These are phyloP conservation scores for Nipponacmea schrenckii DNA, from an alignment of 2,888 invertebrate genomes.

Conservation along the genomic window DNA sequence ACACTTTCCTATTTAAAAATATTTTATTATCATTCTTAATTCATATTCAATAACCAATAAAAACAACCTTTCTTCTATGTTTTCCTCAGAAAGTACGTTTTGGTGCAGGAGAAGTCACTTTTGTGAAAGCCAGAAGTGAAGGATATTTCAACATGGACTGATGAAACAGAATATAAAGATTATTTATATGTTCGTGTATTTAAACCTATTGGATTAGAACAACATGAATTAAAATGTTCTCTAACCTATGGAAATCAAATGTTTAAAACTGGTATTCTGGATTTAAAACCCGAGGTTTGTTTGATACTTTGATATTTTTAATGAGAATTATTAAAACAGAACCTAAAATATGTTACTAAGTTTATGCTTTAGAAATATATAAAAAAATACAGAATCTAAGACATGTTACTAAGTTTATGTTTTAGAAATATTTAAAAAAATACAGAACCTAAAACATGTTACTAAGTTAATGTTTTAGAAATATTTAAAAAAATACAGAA, in stretches of 20 bases:
- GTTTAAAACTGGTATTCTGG: constrained; percentile 56
- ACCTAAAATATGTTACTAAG: no score
- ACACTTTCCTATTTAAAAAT: no score
- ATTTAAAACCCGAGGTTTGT: constrained; percentile 23
- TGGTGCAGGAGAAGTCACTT: constrained; percentile 36
- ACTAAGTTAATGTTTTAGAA: no score
- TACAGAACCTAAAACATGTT: no score
- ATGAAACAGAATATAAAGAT: constrained; percentile 59
- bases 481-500: no score
- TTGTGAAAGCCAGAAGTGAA: constrained; percentile 44
- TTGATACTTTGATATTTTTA: neutral
- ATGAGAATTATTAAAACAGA: neutral
- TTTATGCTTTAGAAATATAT: no score
- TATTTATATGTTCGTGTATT: constrained; percentile 58
- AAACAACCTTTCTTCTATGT: no score
- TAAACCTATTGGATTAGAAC: constrained; percentile 55
- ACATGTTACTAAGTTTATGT: neutral
- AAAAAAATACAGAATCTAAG: no score
- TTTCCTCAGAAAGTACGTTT: constrained; percentile 52
- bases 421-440: no score
- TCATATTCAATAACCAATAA: no score
- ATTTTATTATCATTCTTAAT: no score
- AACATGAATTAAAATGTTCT: constrained; percentile 56
- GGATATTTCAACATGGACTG: constrained; percentile 53
- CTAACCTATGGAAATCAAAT: constrained; percentile 55